Evolutionary conservation across 2,113 vertebrate species (phyloP), one percentile per base, ranked within the genome.

Genomic region (Aspiorhynchus laticeps): DNA sequence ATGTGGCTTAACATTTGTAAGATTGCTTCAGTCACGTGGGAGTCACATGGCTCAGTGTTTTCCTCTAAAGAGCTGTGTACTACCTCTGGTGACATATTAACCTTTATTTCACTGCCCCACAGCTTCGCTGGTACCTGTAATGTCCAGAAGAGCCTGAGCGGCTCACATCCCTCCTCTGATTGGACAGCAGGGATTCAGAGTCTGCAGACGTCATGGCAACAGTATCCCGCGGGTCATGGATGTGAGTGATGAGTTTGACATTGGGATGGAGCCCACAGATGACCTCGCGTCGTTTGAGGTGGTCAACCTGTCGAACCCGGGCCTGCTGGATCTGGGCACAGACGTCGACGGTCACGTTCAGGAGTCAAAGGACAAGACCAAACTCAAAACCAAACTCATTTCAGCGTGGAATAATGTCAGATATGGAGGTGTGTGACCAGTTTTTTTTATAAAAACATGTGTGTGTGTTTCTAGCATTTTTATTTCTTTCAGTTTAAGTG

Each of bases 321-420:
- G 85, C 74, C 41, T 85, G 51, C 61, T 85, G 53, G 88, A 85
- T 3, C 38, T 8, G 11, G 4, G 41, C 5, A 33, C 51, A 7
- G 21, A 71, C 1, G 41, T 31, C 28, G 17, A 48, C 76, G 7
- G n/a, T 88, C 80, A 73, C 17, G 56, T 84, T 0, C 90, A 46
- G 4, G 94, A 95, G 61, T 85, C 90, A 0, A 96, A 95, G 83
- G 95, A 97, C 81, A 93, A 94, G 90, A 91, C 95, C 82, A 96
- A 94, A 89, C 90, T 98, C 63, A 96, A 94, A 86, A 93, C 94
- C 86, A 96, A 94, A 89, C 89, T 97, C 61, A 91, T 97, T 73
- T 96, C 96, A 0, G 94, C 90, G 1, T 98, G 97, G 97, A 97
- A 98, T 94, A 98, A 95, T 56, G 92, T 98, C 48, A 98, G 96